A percentile compares a stretch with the other conserved stretches of the same genome.
These are phyloP conservation scores for Zhengitettix transpicula DNA, from an alignment of 2,888 invertebrate species.

Conservation along the genomic window DNA sequence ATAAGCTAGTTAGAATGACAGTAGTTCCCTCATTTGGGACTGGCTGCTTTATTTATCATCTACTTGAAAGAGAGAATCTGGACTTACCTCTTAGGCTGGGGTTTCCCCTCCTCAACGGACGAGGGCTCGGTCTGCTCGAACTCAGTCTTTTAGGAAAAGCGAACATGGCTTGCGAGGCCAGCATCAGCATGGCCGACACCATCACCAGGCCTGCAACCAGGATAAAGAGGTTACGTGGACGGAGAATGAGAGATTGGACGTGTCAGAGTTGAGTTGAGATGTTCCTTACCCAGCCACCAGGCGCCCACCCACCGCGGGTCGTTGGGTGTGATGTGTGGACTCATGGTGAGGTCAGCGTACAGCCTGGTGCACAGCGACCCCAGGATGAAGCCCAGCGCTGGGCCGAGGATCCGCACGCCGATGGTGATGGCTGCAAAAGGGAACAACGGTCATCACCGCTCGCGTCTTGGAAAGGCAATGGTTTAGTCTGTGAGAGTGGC, in stretches of 20 bases:
- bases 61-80: too few relatives aligned
- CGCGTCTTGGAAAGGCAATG: too few relatives aligned
- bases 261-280: not conserved
- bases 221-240: constrained; percentile 9
- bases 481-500: too few relatives aligned
- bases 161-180: constrained; percentile 78
- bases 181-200: constrained; percentile 65
- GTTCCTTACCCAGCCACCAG: constrained; percentile 80
- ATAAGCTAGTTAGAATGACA: too few relatives aligned
- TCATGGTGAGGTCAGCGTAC: constrained; percentile 61
- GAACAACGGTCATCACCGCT: too few relatives aligned
- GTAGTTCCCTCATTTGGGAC: too few relatives aligned
- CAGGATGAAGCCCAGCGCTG: constrained; percentile 76
- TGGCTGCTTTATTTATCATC: too few relatives aligned
- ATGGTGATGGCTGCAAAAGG: constrained; percentile 64
- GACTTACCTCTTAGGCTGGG: constrained; percentile 30
- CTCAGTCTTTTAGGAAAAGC: constrained; percentile 67
- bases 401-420: constrained; percentile 78
- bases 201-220: constrained; percentile 55
- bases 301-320: constrained; percentile 91
- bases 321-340: constrained; percentile 56
- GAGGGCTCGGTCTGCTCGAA: constrained; percentile 13
- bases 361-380: constrained; percentile 78
- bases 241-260: too few relatives aligned
- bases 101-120: constrained; percentile 16